These are phyloP conservation scores for Pseudolycoriella hygida DNA, from an alignment of 2,888 invertebrate genomes.

Conservation along the genomic window DNA sequence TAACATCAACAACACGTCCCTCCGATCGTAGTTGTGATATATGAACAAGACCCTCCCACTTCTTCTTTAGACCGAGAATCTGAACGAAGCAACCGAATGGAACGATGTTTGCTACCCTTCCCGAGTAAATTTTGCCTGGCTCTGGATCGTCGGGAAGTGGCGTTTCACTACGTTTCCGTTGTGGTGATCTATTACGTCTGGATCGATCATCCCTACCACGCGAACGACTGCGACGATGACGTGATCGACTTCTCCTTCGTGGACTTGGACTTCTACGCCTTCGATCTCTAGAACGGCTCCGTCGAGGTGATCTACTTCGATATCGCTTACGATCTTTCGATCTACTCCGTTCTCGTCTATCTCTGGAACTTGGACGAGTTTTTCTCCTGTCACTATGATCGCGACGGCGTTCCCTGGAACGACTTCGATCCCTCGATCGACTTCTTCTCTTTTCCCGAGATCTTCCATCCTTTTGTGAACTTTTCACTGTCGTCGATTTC, in stretches of 20 bases:
- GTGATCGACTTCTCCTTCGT: constrained; percentile 14
- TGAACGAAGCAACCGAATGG: constrained; percentile 98
- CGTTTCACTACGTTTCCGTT: constrained; percentile 20
- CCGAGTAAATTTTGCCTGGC: constrained; percentile 74
- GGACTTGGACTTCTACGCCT: constrained; percentile 13
- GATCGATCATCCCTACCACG: constrained; percentile 3
- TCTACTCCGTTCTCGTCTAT: constrained; percentile 12
- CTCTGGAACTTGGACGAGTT: constrained; percentile 13
- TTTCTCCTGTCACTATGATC: constrained; percentile 10
- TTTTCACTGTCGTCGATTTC: constrained; percentile 16
- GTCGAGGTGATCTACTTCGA: constrained; percentile 16
- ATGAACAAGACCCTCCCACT: constrained; percentile 93
- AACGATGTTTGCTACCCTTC: constrained; percentile 87
- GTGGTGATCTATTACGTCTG: constrained; percentile 10
- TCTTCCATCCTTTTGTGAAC: neutral
- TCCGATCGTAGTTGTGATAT: constrained; percentile 87
- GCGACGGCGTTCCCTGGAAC: neutral
- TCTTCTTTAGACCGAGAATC: constrained; percentile 71
- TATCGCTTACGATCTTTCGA: constrained; percentile 14
- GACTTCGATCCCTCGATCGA: constrained; percentile 10
- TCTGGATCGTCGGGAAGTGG: constrained; percentile 54
- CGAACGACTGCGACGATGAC: constrained; percentile 10
- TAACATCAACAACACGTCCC: constrained; percentile 84
- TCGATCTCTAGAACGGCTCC: constrained; percentile 16
- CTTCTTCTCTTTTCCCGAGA: constrained; percentile 13